Evolutionary conservation across 1,140 invertebrate species (phyloP).

Genomic region (Drosophila nebulosa): DNA sequence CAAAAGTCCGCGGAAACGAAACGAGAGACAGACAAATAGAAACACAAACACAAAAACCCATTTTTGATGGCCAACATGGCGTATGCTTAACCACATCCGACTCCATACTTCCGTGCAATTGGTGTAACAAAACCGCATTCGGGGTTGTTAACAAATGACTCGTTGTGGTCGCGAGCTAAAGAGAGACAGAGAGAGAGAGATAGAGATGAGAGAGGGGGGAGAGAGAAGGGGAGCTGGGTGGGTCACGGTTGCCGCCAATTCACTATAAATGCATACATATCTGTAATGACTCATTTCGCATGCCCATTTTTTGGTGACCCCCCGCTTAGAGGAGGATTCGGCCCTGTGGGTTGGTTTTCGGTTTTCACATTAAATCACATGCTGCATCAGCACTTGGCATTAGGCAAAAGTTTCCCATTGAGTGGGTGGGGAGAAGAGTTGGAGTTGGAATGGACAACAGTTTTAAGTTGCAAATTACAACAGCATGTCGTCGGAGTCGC

Average conservation of each 20-base stretch:
- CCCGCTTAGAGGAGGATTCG: background rate
- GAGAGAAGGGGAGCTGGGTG: conserved; percentile 24
- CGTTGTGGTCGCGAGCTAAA: conserved; percentile 53
- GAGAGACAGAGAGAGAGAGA: conserved; percentile 32
- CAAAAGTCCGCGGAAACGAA: conserved; percentile 13
- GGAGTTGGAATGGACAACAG: conserved; percentile 42
- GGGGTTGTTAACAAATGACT: conserved; percentile 77
- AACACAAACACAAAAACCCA: conserved; percentile 56
- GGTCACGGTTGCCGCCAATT: background rate
- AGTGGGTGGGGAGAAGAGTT: background rate
- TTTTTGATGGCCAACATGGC: conserved; percentile 75
- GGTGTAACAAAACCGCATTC: conserved; percentile 73
- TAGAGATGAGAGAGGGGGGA: too few species aligned
- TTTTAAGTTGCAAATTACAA: conserved; percentile 63
- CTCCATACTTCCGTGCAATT: conserved; percentile 78
- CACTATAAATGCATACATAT: conserved; percentile 47
- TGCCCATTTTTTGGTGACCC: conserved; percentile 50
- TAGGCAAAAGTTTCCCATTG: conserved; percentile 7
- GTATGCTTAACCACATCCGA: conserved; percentile 78
- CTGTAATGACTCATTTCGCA: conserved; percentile 75
- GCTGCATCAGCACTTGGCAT: conserved; percentile 52
- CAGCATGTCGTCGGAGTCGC: conserved; percentile 16
- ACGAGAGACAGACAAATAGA: conserved; percentile 25
- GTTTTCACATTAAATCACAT: conserved; percentile 53
- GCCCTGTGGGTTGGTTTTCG: background rate